Percentiles rank a stretch among this genome's conserved stretches.
Evolutionary conservation across 2,797 vertebrate species (phyloP).

Genomic region (Channallabes apus): DNA sequence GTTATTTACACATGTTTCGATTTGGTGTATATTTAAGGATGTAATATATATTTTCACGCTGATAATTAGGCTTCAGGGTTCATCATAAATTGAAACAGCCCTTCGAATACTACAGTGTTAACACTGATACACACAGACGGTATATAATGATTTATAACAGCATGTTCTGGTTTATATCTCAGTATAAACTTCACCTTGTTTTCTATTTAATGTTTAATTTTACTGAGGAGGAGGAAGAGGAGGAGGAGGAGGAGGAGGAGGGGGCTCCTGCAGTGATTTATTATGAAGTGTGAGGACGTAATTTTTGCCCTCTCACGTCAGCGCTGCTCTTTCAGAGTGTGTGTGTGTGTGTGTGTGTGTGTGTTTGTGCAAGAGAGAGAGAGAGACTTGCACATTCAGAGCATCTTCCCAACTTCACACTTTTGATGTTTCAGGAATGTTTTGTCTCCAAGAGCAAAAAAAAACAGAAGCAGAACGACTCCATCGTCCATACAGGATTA

Average conservation of each 20-base stretch:
- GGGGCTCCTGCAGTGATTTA: neutral
- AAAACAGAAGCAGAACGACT: neutral
- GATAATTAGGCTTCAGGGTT: neutral
- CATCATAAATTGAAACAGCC: neutral
- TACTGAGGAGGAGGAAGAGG: neutral
- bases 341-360: neutral
- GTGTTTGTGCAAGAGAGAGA: neutral
- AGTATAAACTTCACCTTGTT: neutral
- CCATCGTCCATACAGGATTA: neutral
- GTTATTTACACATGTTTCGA: neutral
- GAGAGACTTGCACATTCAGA: neutral
- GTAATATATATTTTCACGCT: neutral
- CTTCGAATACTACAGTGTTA: neutral
- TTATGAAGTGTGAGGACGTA: neutral
- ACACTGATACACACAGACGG: too few species aligned
- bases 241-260: neutral
- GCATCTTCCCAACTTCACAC: neutral
- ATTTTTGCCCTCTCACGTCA: neutral
- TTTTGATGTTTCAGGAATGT: neutral
- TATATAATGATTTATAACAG: neutral
- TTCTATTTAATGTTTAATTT: neutral
- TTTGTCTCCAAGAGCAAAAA: neutral
- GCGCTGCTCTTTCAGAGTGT: neutral
- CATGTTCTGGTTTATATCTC: neutral
- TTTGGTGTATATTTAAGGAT: neutral